A percentile compares a stretch with the other conserved stretches of the same genome.
Evolutionary conservation across 2,797 vertebrate genomes (phyloP).

Genomic region (Zenarchopterus dispar): DNA sequence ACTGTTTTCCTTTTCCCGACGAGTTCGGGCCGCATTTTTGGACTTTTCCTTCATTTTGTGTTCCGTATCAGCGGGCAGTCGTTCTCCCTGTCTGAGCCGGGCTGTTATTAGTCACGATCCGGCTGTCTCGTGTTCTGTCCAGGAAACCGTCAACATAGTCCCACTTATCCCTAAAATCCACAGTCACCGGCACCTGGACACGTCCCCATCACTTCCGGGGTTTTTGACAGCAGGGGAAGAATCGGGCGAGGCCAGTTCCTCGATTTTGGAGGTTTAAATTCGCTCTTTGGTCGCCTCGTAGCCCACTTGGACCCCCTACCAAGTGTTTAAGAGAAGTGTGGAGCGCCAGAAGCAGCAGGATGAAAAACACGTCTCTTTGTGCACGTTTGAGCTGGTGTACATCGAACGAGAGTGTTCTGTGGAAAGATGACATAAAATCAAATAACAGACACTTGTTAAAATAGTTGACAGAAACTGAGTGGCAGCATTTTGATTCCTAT

Average conservation of each 20-base stretch:
- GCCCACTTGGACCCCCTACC: neutral
- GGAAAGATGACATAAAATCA: no score
- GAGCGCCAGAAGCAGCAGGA: no score
- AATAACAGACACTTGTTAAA: no score
- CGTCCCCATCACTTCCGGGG: conserved; percentile 51
- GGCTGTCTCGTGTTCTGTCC: conserved; percentile 16
- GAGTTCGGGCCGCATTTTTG: conserved; percentile 97
- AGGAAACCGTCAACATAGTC: neutral
- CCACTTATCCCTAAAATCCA: conserved; percentile 37
- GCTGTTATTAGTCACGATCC: conserved; percentile 19
- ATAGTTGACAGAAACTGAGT: no score
- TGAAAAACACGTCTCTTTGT: no score
- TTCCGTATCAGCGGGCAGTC: no score
- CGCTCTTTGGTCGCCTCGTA: conserved; percentile 4
- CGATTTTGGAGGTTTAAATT: neutral
- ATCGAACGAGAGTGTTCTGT: no score
- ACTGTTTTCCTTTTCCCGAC: conserved; percentile 97
- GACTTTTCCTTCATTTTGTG: conserved; percentile 96
- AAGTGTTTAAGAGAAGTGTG: neutral
- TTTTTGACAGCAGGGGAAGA: neutral
- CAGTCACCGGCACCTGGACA: conserved; percentile 18
- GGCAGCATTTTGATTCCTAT: no score
- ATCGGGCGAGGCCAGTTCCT: conserved; percentile 32
- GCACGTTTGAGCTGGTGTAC: no score
- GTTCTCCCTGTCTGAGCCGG: no score